phyloP scores from a whole-genome alignment of 2,797 vertebrate genomes.

The Masticophis lateralis region DNA sequence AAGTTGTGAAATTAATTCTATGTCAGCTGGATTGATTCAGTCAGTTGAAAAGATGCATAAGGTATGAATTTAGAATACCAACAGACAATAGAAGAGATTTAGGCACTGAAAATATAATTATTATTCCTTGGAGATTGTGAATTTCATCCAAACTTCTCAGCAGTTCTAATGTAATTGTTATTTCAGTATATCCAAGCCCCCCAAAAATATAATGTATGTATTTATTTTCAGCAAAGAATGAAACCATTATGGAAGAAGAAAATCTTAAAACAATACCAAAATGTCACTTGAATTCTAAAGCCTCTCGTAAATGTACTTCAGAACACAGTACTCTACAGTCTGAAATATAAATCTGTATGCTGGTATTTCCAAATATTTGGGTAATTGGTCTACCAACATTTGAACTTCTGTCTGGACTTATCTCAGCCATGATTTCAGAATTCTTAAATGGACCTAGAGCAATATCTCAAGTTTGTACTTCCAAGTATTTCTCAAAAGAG shows the following conservation, averaged over 20 bases:
- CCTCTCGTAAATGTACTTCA: background rate
- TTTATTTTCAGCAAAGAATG: background rate
- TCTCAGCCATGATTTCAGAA: background rate
- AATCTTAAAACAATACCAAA: background rate
- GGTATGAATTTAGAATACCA: background rate
- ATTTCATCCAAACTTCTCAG: background rate
- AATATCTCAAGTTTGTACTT: background rate
- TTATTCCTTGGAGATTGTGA: background rate
- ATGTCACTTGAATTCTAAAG: background rate
- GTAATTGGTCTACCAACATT: background rate
- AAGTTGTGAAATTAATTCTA: background rate
- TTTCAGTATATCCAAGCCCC: background rate
- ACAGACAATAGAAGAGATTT: background rate
- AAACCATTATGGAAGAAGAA: background rate
- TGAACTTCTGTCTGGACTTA: background rate
- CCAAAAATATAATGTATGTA: background rate
- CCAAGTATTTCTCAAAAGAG: background rate
- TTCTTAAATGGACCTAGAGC: background rate
- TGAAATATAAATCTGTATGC: background rate
- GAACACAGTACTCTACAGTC: background rate
- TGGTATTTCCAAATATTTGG: background rate
- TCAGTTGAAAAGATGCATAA: background rate
- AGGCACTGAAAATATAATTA: background rate
- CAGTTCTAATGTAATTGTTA: background rate
- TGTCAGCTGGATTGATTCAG: background rate